Conservation (phyloP, 2,797 vertebrate genomes). For the Dicrostonyx torquatus region DNA sequence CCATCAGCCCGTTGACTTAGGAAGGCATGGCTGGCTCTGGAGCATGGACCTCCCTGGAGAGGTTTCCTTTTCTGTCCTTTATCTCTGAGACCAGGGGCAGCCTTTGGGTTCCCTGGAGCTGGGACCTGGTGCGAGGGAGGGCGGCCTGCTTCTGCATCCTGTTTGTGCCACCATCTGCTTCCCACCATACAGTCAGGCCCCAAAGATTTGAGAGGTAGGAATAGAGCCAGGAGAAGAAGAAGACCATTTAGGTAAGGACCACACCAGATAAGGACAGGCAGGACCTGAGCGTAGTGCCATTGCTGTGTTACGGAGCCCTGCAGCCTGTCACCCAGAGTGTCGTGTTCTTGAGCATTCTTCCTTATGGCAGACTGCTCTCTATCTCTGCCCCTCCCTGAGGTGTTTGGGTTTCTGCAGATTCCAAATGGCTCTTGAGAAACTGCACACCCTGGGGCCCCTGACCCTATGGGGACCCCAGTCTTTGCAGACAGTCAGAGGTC, state of each 20-base stretch:
- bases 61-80: background rate
- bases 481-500: background rate
- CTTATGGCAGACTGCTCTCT: no score
- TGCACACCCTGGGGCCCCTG: background rate
- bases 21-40: background rate
- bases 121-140: background rate
- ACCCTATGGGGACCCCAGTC: rapidly evolving
- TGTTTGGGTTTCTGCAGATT: background rate
- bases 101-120: background rate
- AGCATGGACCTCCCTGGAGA: background rate
- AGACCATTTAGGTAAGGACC: background rate
- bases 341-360: background rate
- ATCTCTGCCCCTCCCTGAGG: background rate
- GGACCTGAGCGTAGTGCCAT: no score
- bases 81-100: background rate
- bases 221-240: background rate
- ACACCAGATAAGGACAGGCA: background rate
- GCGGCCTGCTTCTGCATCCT: background rate
- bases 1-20: background rate
- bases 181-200: background rate
- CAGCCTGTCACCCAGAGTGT: background rate
- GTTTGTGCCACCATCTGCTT: background rate
- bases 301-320: background rate
- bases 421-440: background rate
- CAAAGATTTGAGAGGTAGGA: background rate